A percentile compares a stretch with the other conserved stretches of the same genome.
Evolutionary conservation across 2,888 invertebrate species (phyloP).

Genomic region (Nudaria mundana): DNA sequence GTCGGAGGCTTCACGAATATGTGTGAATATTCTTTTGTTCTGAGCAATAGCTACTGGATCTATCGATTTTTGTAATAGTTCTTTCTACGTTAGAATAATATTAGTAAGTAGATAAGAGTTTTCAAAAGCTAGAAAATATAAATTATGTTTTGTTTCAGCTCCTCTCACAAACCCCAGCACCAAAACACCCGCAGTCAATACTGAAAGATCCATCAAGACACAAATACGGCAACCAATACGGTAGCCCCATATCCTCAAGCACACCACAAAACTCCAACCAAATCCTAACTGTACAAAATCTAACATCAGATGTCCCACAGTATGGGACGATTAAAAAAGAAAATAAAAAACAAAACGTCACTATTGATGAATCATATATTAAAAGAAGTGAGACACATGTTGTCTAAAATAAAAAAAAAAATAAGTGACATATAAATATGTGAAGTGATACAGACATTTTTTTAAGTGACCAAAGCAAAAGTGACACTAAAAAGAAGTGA

Average conservation of each 20-base stretch:
- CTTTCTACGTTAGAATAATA: too few relatives aligned
- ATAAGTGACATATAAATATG: constrained; percentile 2
- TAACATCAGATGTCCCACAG: constrained; percentile 73
- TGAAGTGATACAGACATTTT: constrained; percentile 12
- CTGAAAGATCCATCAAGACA: constrained; percentile 83
- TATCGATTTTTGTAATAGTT: too few relatives aligned
- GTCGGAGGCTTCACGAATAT: too few relatives aligned
- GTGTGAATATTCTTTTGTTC: too few relatives aligned
- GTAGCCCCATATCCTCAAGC: constrained; percentile 68
- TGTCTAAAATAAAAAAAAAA: constrained; percentile 41
- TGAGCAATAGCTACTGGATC: too few relatives aligned
- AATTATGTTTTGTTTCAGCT: constrained; percentile 73
- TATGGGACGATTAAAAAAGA: constrained; percentile 79
- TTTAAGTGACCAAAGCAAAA: too few relatives aligned
- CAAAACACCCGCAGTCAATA: constrained; percentile 83
- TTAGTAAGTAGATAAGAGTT: too few relatives aligned
- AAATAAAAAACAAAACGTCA: constrained; percentile 75
- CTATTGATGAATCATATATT: constrained; percentile 71
- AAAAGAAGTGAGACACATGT: constrained; percentile 72
- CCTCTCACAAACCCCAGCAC: constrained; percentile 59
- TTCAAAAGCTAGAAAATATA: too few relatives aligned
- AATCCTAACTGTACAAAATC: constrained; percentile 82
- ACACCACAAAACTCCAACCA: constrained; percentile 76
- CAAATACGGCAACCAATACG: constrained; percentile 79
- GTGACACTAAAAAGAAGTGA: constrained; percentile 15